phyloP scores from a whole-genome alignment of 2,797 vertebrate genomes.

The Rhabdophis nuchalis region DNA sequence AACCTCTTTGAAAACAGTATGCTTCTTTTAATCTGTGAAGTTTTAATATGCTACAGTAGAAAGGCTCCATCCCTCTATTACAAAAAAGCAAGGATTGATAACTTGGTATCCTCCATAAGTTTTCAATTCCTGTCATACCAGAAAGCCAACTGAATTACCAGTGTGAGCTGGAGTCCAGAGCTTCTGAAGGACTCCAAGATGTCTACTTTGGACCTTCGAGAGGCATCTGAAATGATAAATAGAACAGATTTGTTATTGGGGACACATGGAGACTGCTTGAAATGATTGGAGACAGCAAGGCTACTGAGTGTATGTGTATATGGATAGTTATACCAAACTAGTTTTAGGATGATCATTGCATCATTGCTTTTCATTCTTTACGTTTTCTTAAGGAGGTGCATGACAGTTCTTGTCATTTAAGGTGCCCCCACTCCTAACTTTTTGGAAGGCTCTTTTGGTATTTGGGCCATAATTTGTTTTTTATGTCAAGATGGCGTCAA shows the following conservation, averaged over 20 bases:
- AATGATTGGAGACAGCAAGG: not conserved
- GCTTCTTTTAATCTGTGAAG: not conserved
- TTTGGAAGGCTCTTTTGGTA: slow-evolving; percentile 32
- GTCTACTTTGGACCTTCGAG: not conserved
- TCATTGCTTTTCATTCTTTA: not conserved
- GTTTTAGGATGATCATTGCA: not conserved
- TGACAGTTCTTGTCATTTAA: slow-evolving; percentile 47
- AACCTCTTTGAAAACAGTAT: not conserved
- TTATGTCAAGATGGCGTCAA: slow-evolving; percentile 71
- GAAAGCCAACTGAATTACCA: not conserved
- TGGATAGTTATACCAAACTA: not conserved
- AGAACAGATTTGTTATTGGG: not conserved
- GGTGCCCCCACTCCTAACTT: slow-evolving; percentile 38
- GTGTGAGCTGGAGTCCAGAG: not conserved
- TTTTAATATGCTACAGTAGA: not conserved
- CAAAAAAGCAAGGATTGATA: not conserved
- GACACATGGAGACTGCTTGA: not conserved
- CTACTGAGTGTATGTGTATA: not conserved
- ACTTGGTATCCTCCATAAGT: not conserved
- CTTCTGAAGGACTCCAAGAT: not conserved
- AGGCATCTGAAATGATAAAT: not conserved
- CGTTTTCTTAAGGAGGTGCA: slow-evolving; percentile 42
- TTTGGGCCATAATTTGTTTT: slow-evolving; percentile 70
- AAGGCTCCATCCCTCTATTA: not conserved
- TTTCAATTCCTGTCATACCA: not conserved